A percentile compares a stretch with the other conserved stretches of the same genome.
Conservation (phyloP, 2,113 vertebrate genomes). For the Pseudorectes ferrugineus region DNA sequence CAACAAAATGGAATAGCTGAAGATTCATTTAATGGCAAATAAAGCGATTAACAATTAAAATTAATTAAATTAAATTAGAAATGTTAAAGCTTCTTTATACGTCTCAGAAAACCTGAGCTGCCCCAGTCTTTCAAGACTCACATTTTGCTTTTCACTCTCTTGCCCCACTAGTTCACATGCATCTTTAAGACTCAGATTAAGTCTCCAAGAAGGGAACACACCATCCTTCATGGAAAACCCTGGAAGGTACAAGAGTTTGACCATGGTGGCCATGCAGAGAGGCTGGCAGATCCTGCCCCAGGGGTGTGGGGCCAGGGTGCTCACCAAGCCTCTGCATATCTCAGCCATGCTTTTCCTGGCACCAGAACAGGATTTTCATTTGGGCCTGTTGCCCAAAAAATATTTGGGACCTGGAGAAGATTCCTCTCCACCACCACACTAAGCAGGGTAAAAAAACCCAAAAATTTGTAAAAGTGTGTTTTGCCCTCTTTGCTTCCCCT, state of each 20-base stretch:
- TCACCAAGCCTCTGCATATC: fast-evolving
- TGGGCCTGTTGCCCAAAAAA: background rate
- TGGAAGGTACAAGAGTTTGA: background rate
- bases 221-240: background rate
- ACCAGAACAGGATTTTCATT: background rate
- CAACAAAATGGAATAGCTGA: background rate
- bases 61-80: background rate
- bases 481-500: background rate
- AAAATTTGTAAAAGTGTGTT: background rate
- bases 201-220: background rate
- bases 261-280: background rate
- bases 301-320: too few species aligned
- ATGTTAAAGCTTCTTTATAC: background rate
- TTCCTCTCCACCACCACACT: background rate
- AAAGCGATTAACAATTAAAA: background rate
- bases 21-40: background rate
- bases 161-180: background rate
- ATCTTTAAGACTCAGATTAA: background rate
- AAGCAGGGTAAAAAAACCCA: background rate
- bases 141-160: background rate
- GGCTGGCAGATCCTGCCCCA: background rate
- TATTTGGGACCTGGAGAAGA: background rate
- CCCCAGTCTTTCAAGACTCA: background rate
- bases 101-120: background rate
- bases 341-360: background rate